Percentiles rank a stretch among this genome's conserved stretches.
Evolutionary conservation across 2,888 invertebrate species (phyloP).

Genomic region (Perithous albicinctus): DNA sequence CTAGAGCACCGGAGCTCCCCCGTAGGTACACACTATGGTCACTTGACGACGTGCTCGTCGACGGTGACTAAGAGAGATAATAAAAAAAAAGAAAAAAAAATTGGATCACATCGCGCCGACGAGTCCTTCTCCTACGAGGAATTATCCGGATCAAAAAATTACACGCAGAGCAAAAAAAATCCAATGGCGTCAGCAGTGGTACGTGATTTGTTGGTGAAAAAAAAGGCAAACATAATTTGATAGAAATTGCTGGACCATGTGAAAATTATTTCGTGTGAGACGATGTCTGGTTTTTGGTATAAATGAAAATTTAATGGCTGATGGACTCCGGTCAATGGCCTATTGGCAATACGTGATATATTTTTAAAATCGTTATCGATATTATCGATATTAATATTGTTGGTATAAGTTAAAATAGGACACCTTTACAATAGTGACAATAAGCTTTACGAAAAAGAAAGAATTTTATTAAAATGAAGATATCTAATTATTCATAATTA

Average conservation of each 20-base stretch:
- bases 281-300: not conserved
- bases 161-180: not conserved
- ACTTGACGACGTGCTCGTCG: constrained; percentile 4
- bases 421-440: too few species aligned
- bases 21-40: not conserved
- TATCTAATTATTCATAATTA: too few species aligned
- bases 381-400: too few species aligned
- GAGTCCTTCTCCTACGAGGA: not conserved
- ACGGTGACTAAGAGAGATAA: not conserved
- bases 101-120: not conserved
- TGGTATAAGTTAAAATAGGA: too few species aligned
- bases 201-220: not conserved
- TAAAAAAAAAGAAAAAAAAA: not conserved
- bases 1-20: not conserved
- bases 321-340: too few species aligned
- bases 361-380: too few species aligned
- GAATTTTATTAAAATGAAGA: too few species aligned
- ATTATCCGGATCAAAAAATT: constrained; percentile 3
- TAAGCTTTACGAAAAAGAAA: too few species aligned
- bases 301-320: not conserved
- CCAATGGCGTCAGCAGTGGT: not conserved
- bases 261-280: not conserved
- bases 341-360: too few species aligned
- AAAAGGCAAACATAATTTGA: not conserved
- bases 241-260: not conserved